Conservation (phyloP, 2,113 vertebrate species). For the Bucco capensis region DNA sequence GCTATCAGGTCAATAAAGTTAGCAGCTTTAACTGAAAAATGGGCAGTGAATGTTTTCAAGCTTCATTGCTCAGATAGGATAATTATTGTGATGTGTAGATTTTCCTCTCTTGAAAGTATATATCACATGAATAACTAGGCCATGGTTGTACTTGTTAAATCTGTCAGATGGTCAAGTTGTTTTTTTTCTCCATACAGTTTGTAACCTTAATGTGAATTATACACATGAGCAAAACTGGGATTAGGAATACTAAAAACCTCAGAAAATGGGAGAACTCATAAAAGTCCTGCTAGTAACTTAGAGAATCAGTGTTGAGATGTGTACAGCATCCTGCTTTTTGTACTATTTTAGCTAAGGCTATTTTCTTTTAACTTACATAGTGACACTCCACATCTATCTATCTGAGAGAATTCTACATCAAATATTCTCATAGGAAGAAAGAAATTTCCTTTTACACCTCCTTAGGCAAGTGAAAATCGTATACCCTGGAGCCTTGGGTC, state of each 20-base stretch:
- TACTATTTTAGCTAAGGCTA: not conserved
- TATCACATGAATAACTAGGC: not conserved
- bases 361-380: not conserved
- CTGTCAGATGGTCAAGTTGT: not conserved
- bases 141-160: not conserved
- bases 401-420: not conserved
- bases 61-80: not conserved
- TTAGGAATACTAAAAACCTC: not conserved
- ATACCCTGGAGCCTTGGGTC: not conserved
- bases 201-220: not conserved
- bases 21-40: conserved; percentile 12
- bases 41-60: conserved; percentile 1
- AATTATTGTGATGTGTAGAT: not conserved
- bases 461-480: not conserved
- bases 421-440: not conserved
- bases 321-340: not conserved
- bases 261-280: not conserved
- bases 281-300: not conserved
- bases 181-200: not conserved
- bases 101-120: conserved; percentile 7
- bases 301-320: not conserved
- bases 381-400: not conserved
- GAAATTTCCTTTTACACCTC: not conserved
- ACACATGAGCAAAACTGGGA: not conserved
- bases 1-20: conserved; percentile 23